phyloP scores from a whole-genome alignment of 2,797 vertebrate genomes.

The Hybognathus amarus region DNA sequence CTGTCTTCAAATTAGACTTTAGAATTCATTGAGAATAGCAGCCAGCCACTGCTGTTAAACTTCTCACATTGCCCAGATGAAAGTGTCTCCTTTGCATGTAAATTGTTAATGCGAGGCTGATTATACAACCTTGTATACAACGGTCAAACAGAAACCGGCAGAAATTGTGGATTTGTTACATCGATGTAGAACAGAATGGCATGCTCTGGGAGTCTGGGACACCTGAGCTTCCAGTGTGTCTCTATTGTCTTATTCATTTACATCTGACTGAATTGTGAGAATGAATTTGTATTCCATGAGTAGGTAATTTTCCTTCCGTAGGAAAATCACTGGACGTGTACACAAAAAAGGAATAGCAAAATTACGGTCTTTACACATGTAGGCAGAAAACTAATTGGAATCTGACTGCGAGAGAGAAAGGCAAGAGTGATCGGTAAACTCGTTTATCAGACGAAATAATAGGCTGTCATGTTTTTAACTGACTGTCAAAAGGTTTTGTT shows the following conservation, averaged over 20 bases:
- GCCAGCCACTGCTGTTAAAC: conserved; percentile 9
- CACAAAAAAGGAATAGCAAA: conserved; percentile 30
- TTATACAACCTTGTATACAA: conserved; percentile 28
- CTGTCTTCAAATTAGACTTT: neutral
- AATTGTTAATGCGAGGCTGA: conserved; percentile 37
- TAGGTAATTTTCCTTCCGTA: conserved; percentile 27
- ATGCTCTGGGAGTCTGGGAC: conserved; percentile 46
- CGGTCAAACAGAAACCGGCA: conserved; percentile 27
- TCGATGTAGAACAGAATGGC: conserved; percentile 44
- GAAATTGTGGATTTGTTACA: conserved; percentile 47
- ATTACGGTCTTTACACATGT: conserved; percentile 43
- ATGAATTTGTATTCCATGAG: conserved; percentile 55
- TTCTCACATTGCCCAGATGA: conserved; percentile 28
- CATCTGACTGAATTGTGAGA: conserved; percentile 52
- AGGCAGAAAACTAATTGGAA: conserved; percentile 45
- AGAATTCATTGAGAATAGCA: neutral
- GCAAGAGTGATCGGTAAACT: conserved; percentile 23
- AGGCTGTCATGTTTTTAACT: conserved; percentile 11
- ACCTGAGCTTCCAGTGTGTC: conserved; percentile 53
- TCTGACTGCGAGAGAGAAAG: conserved; percentile 22
- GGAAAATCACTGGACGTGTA: conserved; percentile 37
- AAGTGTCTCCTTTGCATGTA: conserved; percentile 22
- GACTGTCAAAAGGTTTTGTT: conserved; percentile 6
- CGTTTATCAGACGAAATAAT: conserved; percentile 43
- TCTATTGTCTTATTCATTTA: conserved; percentile 57